phyloP scores from a whole-genome alignment of 2,888 invertebrate genomes.

The Branchellion lobata region DNA sequence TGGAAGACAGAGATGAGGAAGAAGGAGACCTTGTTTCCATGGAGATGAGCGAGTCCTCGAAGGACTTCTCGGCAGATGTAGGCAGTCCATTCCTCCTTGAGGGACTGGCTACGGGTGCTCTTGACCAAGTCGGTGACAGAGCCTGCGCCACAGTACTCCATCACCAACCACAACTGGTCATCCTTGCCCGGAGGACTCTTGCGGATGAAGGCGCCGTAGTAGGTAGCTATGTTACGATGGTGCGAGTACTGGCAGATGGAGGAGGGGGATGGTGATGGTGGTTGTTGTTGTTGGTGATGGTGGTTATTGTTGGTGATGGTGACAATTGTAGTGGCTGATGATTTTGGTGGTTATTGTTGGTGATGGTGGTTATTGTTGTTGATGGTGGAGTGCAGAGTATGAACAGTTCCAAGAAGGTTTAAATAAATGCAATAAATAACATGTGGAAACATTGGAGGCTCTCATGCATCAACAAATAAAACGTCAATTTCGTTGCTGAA shows the following conservation, averaged over 20 bases:
- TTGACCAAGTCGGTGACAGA: slow-evolving; percentile 99
- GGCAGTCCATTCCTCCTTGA: slow-evolving; percentile 99
- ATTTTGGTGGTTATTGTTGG: too few relatives aligned
- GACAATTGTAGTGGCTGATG: neutral
- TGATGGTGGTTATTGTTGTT: neutral
- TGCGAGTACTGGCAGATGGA: slow-evolving; percentile 57
- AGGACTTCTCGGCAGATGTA: slow-evolving; percentile 88
- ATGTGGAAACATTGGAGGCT: too few relatives aligned
- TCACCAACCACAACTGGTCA: slow-evolving; percentile 95
- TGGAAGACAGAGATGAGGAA: too few relatives aligned
- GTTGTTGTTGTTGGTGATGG: neutral
- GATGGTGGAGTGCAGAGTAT: neutral
- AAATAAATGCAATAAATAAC: too few relatives aligned
- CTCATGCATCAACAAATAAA: too few relatives aligned
- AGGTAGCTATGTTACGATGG: slow-evolving; percentile 98
- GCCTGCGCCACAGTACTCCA: slow-evolving; percentile 99
- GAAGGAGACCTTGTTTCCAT: slow-evolving; percentile 48
- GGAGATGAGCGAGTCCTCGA: slow-evolving; percentile 52
- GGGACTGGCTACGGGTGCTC: slow-evolving; percentile 86
- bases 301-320: neutral
- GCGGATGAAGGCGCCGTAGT: slow-evolving; percentile 99
- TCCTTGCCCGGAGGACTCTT: slow-evolving; percentile 96
- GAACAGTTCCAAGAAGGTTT: neutral
- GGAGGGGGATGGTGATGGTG: neutral
- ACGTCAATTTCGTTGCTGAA: too few relatives aligned